Evolutionary conservation across 1,140 invertebrate genomes (phyloP).

Genomic region (Andricus grossulariae): DNA sequence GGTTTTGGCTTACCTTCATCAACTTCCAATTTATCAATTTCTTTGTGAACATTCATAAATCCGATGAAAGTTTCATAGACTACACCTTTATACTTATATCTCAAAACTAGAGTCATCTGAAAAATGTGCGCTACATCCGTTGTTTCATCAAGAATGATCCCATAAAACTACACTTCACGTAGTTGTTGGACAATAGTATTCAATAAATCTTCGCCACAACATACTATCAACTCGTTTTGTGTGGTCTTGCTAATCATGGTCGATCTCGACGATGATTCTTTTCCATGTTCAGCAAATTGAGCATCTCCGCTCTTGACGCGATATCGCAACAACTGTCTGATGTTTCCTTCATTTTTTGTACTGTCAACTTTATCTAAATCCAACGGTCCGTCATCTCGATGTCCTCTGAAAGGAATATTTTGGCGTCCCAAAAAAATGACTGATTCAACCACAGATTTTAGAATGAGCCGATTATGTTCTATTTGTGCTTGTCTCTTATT

Average conservation of each 20-base stretch:
- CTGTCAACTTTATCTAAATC: not conserved
- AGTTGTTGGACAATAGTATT: conserved; percentile 45
- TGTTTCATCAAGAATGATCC: conserved; percentile 59
- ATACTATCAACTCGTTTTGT: conserved; percentile 58
- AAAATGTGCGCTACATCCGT: conserved; percentile 50
- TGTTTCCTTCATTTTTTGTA: conserved; percentile 54
- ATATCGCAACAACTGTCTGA: conserved; percentile 50
- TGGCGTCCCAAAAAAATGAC: conserved; percentile 52
- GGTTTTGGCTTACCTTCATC: not conserved
- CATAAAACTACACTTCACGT: conserved; percentile 40
- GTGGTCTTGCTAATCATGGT: conserved; percentile 55
- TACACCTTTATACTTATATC: not conserved
- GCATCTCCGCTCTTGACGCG: conserved; percentile 49
- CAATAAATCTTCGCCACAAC: conserved; percentile 51
- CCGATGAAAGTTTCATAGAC: too few relatives aligned
- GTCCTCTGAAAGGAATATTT: conserved; percentile 54
- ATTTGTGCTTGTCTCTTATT: conserved; percentile 36
- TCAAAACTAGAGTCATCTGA: conserved; percentile 45
- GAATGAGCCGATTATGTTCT: conserved; percentile 48
- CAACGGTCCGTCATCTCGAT: conserved; percentile 50
- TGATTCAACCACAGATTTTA: conserved; percentile 47
- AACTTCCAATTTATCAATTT: not conserved
- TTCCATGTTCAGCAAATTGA: conserved; percentile 51
- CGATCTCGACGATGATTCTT: conserved; percentile 38
- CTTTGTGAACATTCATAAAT: too few relatives aligned